Evolutionary conservation across 2,888 invertebrate species (phyloP).

Genomic region (Diaphora mendica): DNA sequence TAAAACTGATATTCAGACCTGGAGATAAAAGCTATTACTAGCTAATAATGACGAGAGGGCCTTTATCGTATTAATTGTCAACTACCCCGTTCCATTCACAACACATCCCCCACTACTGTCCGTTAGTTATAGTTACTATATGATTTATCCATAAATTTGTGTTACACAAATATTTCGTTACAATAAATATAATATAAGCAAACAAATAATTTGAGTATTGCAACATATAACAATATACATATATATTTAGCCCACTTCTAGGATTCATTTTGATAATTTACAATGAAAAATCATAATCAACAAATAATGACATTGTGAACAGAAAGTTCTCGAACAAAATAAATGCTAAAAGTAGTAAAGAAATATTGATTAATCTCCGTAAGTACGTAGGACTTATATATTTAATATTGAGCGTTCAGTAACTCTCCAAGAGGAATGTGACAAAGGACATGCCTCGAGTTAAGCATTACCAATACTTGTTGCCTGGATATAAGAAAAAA

Average conservation of each 20-base stretch:
- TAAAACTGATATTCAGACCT: no score
- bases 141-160: constrained; percentile 37
- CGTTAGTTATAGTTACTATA: constrained; percentile 44
- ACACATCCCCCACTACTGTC: constrained; percentile 33
- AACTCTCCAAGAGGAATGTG: constrained; percentile 57
- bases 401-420: constrained; percentile 49
- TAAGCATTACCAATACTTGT: background rate
- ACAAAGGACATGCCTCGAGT: constrained; percentile 14
- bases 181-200: constrained; percentile 40
- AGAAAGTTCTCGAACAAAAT: background rate
- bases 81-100: constrained; percentile 21
- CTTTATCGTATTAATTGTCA: constrained; percentile 12
- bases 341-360: constrained; percentile 23
- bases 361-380: constrained; percentile 53
- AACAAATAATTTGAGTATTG: constrained; percentile 52
- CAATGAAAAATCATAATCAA: no score
- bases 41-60: no score
- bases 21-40: background rate
- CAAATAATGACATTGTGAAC: background rate
- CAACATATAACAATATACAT: constrained; percentile 36
- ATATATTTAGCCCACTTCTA: constrained; percentile 27
- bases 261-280: constrained; percentile 14
- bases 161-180: constrained; percentile 30
- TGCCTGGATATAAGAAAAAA: background rate
- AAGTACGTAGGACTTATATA: constrained; percentile 57